Evolutionary conservation across 2,113 vertebrate genomes (phyloP), one percentile per base, ranked within the genome.

Genomic region (Strix uralensis): DNA sequence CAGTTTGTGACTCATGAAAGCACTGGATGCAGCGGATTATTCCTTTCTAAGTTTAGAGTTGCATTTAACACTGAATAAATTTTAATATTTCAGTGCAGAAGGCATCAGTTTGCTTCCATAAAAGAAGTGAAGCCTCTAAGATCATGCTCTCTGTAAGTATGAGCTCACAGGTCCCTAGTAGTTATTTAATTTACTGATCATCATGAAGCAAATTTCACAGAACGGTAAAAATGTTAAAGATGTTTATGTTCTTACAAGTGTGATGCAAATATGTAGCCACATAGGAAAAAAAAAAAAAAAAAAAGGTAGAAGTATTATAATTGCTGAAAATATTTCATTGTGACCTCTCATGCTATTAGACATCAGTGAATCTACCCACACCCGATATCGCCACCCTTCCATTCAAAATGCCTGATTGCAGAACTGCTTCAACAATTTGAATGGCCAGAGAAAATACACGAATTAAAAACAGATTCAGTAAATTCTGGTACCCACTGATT

Each of bases 321-420:
- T 22, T 63, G 15, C 25, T 69, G 26, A 92, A 90, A 92, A 73
- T 42, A 38, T 22, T 92, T 87, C 51, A 22, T 4, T 4, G 4
- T 52, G 22, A 25, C 69, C 4, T 69, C 13, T 59, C 13, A 49
- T 10, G 3, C 4, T 36, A 54, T 79, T 62, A 62, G 26, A 74
- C 5, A 44, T 42, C 14, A 57, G 6, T 40, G 13, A 66, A 61
- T 30, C 20, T n/a, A n/a, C 13, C 30, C 14, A 27, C 49, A 47
- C 3, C 3, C 77, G 25, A 22, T 3, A 34, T 18, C 1, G 6
- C 18, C 26, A 80, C 9, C 1, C 5, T 73, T 29, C 40, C 3
- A 32, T 38, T 32, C 32, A 75, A 66, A 59, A 54, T 8, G 5
- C 20, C 54, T 14, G 26, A 16, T 11, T 54, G 19, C 17, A 30